Evolutionary conservation across 1,140 invertebrate genomes (phyloP).

Genomic region (Trichogramma pretiosum): DNA sequence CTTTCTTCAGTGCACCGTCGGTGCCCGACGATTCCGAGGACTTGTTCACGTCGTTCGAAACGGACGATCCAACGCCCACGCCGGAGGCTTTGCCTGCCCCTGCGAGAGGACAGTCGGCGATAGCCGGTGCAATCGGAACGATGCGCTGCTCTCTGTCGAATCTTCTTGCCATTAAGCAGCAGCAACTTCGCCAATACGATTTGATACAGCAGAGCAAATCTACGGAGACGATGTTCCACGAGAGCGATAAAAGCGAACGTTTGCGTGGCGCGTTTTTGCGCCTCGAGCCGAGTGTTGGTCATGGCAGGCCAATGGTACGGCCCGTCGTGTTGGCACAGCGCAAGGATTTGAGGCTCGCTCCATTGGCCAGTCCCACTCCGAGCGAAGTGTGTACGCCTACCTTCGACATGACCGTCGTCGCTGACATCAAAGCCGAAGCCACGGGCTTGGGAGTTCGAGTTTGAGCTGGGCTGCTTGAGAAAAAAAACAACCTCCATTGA

Average conservation of each 20-base stretch:
- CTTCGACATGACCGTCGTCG: slow-evolving; percentile 31
- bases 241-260: slow-evolving; percentile 16
- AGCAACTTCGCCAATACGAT: background rate
- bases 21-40: slow-evolving; percentile 33
- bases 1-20: slow-evolving; percentile 35
- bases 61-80: slow-evolving; percentile 23
- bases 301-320: slow-evolving; percentile 23
- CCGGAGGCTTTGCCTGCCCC: background rate
- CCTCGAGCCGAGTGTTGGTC: slow-evolving; percentile 25
- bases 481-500: no score
- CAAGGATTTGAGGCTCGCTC: slow-evolving; percentile 24
- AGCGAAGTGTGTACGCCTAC: slow-evolving; percentile 36
- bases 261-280: slow-evolving; percentile 23
- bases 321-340: slow-evolving; percentile 17
- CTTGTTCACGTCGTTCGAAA: slow-evolving; percentile 37
- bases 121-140: slow-evolving; percentile 3
- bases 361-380: slow-evolving; percentile 32
- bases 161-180: slow-evolving; percentile 16
- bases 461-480: no score
- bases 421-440: slow-evolving; percentile 31
- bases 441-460: slow-evolving; percentile 32
- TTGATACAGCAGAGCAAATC: slow-evolving; percentile 30
- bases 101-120: no score
- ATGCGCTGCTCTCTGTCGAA: slow-evolving; percentile 26
- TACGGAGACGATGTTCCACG: slow-evolving; percentile 27